Percentiles rank a stretch among this genome's conserved stretches.
These are phyloP conservation scores for Epizoanthus ramosus DNA, from an alignment of 92 coral and sea anemone genomes.

Conservation along the genomic window DNA sequence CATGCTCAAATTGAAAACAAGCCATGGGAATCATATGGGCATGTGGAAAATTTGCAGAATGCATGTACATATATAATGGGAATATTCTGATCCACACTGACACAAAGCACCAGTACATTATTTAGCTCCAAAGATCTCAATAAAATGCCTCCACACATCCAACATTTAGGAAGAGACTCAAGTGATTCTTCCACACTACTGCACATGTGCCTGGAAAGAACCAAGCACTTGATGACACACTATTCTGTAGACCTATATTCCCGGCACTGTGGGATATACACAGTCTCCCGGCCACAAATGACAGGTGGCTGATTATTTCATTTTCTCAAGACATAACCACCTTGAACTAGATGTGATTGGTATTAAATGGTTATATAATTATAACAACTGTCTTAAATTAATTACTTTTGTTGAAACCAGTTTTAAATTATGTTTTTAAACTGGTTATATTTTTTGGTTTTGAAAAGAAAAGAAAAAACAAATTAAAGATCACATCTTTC, in stretches of 20 bases:
- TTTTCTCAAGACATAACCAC: too few species aligned
- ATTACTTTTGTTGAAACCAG: not conserved
- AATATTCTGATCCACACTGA: conserved; percentile 33
- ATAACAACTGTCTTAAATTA: too few species aligned
- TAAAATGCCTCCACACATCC: conserved; percentile 50
- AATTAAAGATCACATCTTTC: too few species aligned
- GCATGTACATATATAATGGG: conserved; percentile 31
- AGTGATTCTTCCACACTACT: conserved; percentile 45
- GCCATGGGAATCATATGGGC: conserved; percentile 64
- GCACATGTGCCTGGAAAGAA: conserved; percentile 63
- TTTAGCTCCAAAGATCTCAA: conserved; percentile 48
- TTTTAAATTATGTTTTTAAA: too few species aligned
- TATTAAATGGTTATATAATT: too few species aligned
- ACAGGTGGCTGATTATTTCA: too few species aligned
- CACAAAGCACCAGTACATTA: conserved; percentile 57
- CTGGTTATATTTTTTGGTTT: too few species aligned
- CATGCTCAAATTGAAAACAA: conserved; percentile 57
- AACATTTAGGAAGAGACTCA: conserved; percentile 52
- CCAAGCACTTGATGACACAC: not conserved
- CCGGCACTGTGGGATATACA: too few species aligned
- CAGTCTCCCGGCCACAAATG: too few species aligned
- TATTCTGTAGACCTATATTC: too few species aligned
- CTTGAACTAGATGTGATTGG: too few species aligned
- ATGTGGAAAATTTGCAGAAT: conserved; percentile 59
- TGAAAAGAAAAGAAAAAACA: too few species aligned